Base-by-base conservation (phyloP, 2,113 vertebrate species). In the Acanthochromis polyacanthus region DNA sequence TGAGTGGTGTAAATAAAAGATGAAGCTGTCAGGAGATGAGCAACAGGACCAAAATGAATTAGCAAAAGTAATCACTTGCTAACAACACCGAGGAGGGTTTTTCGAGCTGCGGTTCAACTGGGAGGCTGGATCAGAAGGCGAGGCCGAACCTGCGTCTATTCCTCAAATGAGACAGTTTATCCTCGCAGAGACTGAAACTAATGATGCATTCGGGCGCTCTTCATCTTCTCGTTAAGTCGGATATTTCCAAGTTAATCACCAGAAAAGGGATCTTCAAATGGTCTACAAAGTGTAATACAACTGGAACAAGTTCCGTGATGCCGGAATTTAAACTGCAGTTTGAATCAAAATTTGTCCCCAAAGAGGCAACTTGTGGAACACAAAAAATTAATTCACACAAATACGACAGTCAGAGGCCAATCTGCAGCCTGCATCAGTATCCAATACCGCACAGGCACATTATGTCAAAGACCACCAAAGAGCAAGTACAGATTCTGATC, bases 1-100 rank as follows among this genome's bases (percentile, higher is more conserved):
- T 48, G 63, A 80, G 74, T 10, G 36, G 30, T 71, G 77, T 89
- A 91, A 93, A 91, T 89, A 88, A 91, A 90, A 89, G 63, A 93
- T 88, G 81, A 91, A 87, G 83, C 84, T 78, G 86, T 93, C 81
- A 59, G 28, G 65, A 85, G 85, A 85, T 55, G 84, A 87, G 78
- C 82, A 77, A 79, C 68, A 59, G 57, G 65, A 55, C 73, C 30
- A 70, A 84, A 87, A 82, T 32, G 66, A 85, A 91, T 93, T 89
- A 91, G 83, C 71, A 73, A 81, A 80, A 83, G 75, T 86, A 87
- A 90, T 89, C 76, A 82, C 67, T 70, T 25, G 64, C 74, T 59
- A 81, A 86, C 87, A 82, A 69, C 71, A 69, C 58, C 51, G 15
- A 63, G 3, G 72, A 80, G 77, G 32, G 20, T 70, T 72, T 83